Base-by-base conservation (phyloP, 2,113 vertebrate genomes). In the Poecilia latipinna region DNA sequence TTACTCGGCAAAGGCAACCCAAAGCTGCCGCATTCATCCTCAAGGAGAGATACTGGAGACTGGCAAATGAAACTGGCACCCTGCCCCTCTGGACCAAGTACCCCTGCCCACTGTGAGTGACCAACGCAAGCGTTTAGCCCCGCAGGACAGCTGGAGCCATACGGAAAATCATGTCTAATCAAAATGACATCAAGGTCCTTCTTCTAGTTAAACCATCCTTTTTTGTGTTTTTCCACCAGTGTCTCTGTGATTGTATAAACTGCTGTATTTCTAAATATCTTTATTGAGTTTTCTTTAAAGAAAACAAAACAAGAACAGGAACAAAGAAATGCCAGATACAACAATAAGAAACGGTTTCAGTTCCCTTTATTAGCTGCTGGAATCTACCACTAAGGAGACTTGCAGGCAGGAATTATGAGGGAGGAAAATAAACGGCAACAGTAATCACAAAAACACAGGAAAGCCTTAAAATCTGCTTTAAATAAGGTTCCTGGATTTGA, bases 1-100 rank as follows among this genome's bases (percentile, higher is more conserved):
- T 99, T 85, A 99, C 92, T 24, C 95, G 98, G 1, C 96, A 99
- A 65, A 91, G 98, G 66, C 97, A 99, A 74, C 98, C 98, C 48
- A 99, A 99, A 90, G 77, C 94, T 0, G 94, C 96, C 0, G 98
- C 98, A 0, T 98, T 96, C 86, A 73, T 97, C 84, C 89, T 99
- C 71, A 95, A 92, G 85, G 95, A 98, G 60, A 91, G 98, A 65
- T 99, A 99, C 94, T 98, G 97, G 97, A 96, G 76, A 60, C 91
- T 99, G 76, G 97, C 96, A 48, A 98, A 99, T 7, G 95, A 96
- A 84, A 97, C 96, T 0, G 91, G 89, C 65, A 89, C 79, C 44
- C 86, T 95, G 1, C 93, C 93, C 51, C 72, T 85, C 11, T 87
- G 94, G 91, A 70, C 80, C 64, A 94, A 89, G 73, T 95, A 93